phyloP scores from a whole-genome alignment of 2,113 vertebrate species.

The Variabilichromis moorii region DNA sequence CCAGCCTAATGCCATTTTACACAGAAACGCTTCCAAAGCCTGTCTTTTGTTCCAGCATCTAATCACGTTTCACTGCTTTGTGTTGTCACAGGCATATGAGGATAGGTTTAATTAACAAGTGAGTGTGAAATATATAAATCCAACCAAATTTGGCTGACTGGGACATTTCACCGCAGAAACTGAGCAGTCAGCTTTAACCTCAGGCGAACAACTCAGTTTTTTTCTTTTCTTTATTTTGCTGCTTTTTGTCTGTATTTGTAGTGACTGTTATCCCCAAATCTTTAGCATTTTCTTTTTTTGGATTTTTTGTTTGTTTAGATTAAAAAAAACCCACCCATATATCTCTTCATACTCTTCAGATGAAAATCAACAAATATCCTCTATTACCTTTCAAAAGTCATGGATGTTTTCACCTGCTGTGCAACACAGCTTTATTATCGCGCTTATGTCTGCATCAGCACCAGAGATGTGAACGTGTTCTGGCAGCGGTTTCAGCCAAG shows the following conservation, averaged over 20 bases:
- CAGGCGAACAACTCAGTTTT: neutral
- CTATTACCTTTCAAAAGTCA: neutral
- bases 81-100: slow-evolving; percentile 6
- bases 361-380: neutral
- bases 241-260: neutral
- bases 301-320: neutral
- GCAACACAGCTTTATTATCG: neutral
- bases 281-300: neutral
- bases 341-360: neutral
- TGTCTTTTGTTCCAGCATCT: slow-evolving; percentile 53
- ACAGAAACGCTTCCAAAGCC: slow-evolving; percentile 50
- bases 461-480: slow-evolving; percentile 6
- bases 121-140: slow-evolving; percentile 33
- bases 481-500: slow-evolving; percentile 23
- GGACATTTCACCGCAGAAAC: neutral
- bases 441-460: neutral
- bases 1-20: slow-evolving; percentile 51
- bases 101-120: slow-evolving; percentile 47
- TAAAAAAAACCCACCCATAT: neutral
- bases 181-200: neutral
- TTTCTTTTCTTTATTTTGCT: neutral
- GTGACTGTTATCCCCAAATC: neutral
- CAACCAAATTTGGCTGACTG: neutral
- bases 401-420: neutral
- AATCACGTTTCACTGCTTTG: slow-evolving; percentile 50